Evolutionary conservation across 2,797 vertebrate species (phyloP).

Genomic region (Gila robusta): DNA sequence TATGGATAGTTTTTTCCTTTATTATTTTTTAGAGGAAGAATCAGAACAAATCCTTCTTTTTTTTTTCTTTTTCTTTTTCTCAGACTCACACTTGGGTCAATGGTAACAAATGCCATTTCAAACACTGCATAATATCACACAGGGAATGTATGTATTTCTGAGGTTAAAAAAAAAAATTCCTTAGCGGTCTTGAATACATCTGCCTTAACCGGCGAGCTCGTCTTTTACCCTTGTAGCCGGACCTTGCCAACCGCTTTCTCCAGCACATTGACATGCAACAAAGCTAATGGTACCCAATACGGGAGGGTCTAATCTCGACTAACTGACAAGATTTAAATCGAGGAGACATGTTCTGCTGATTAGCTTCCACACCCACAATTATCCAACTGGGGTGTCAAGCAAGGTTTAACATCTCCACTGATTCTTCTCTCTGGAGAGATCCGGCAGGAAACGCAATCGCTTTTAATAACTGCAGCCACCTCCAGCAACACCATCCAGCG

Average conservation of each 20-base stretch:
- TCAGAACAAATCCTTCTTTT: constrained; percentile 65
- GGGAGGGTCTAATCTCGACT: constrained; percentile 99
- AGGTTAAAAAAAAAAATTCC: constrained; percentile 65
- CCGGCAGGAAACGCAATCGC: constrained; percentile 99
- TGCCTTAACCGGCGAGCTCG: constrained; percentile 74
- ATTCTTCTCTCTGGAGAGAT: constrained; percentile 99
- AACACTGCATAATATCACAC: constrained; percentile 73
- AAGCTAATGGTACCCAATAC: constrained; percentile 98
- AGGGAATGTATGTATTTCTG: constrained; percentile 49
- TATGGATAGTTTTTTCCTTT: constrained; percentile 28
- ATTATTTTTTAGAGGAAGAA: constrained; percentile 12
- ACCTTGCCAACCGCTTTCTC: constrained; percentile 89
- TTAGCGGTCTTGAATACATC: constrained; percentile 73
- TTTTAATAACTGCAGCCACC: constrained; percentile 99
- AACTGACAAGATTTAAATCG: constrained; percentile 99
- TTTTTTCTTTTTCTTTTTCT: constrained; percentile 63
- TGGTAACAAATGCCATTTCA: constrained; percentile 77
- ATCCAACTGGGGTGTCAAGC: constrained; percentile 99
- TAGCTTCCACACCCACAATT: constrained; percentile 99
- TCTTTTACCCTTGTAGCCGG: constrained; percentile 83
- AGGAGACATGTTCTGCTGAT: constrained; percentile 99
- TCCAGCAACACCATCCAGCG: constrained; percentile 88
- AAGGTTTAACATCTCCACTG: constrained; percentile 99
- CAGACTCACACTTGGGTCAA: constrained; percentile 71
- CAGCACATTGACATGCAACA: constrained; percentile 99